Conservation (phyloP, 2,797 vertebrate genomes). For the Helicolenus hilgendorfi region DNA sequence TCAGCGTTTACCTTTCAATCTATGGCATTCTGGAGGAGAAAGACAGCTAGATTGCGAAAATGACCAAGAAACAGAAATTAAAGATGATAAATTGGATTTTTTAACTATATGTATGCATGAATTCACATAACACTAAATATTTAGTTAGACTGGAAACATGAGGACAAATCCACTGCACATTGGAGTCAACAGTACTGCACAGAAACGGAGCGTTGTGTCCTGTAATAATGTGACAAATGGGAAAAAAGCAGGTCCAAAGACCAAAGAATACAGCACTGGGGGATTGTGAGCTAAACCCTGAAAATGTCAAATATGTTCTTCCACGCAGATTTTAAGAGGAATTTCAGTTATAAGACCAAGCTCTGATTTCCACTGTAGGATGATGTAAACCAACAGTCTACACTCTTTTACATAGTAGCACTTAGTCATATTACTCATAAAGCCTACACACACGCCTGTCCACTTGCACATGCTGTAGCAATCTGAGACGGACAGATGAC, state of each 20-base stretch:
- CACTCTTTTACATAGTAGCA: slow-evolving; percentile 24
- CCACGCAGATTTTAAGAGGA: slow-evolving; percentile 41
- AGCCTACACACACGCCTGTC: slow-evolving; percentile 7
- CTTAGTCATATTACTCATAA: slow-evolving; percentile 44
- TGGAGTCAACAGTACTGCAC: background rate
- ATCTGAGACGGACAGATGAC: slow-evolving; percentile 2
- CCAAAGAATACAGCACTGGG: background rate
- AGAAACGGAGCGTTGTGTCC: background rate
- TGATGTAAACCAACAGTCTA: slow-evolving; percentile 25
- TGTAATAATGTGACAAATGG: background rate
- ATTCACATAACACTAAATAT: too few species aligned
- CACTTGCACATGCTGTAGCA: background rate
- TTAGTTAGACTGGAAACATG: background rate
- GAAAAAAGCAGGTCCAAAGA: background rate
- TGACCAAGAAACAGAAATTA: background rate
- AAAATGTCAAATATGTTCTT: slow-evolving; percentile 27
- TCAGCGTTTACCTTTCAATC: background rate
- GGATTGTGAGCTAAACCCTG: slow-evolving; percentile 24
- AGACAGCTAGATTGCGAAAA: background rate
- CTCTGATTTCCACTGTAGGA: background rate
- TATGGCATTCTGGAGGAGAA: too few species aligned
- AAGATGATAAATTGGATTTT: too few species aligned
- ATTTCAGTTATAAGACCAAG: slow-evolving; percentile 18
- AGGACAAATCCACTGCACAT: background rate
- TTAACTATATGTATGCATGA: too few species aligned